A percentile compares a stretch with the other conserved stretches of the same genome.
These are phyloP conservation scores for Bembecia ichneumoniformis DNA, from an alignment of 2,888 invertebrate genomes.

Conservation along the genomic window DNA sequence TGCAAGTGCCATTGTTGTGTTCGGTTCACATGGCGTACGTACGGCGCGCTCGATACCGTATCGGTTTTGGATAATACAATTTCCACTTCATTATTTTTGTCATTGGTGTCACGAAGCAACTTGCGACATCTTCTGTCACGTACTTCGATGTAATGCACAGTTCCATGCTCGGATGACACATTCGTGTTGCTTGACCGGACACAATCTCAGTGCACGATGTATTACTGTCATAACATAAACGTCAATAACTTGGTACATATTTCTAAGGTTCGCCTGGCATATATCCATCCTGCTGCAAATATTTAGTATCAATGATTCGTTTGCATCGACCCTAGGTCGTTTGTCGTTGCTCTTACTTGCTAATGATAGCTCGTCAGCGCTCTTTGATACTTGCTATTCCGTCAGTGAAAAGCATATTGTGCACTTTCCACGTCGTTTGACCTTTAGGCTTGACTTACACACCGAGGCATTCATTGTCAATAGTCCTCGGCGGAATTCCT, in stretches of 20 bases:
- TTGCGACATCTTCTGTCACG: slow-evolving; percentile 42
- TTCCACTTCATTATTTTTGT: slow-evolving; percentile 44
- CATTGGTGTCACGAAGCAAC: slow-evolving; percentile 39
- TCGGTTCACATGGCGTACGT: slow-evolving; percentile 29
- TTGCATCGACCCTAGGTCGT: slow-evolving; percentile 4
- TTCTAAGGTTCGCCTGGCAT: neutral
- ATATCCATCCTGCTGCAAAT: neutral
- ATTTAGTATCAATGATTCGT: neutral
- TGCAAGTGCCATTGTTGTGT: slow-evolving; percentile 39
- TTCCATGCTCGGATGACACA: slow-evolving; percentile 41
- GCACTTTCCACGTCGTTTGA: slow-evolving; percentile 7
- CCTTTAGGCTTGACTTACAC: neutral
- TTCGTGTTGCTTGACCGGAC: slow-evolving; percentile 15
- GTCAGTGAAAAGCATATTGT: slow-evolving; percentile 7
- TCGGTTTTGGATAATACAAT: slow-evolving; percentile 38
- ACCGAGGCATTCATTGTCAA: slow-evolving; percentile 6
- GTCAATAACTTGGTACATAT: neutral
- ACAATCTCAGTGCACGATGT: neutral
- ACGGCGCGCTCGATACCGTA: slow-evolving; percentile 7
- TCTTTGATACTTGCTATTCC: slow-evolving; percentile 22
- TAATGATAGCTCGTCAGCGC: slow-evolving; percentile 28
- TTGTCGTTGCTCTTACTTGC: slow-evolving; percentile 5
- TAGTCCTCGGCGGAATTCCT: neutral
- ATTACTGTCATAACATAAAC: neutral
- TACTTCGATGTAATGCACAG: slow-evolving; percentile 39